Evolutionary conservation across 2,113 vertebrate genomes (phyloP), one percentile per base, ranked within the genome.

Genomic region (Sakesphorus luctuosus): DNA sequence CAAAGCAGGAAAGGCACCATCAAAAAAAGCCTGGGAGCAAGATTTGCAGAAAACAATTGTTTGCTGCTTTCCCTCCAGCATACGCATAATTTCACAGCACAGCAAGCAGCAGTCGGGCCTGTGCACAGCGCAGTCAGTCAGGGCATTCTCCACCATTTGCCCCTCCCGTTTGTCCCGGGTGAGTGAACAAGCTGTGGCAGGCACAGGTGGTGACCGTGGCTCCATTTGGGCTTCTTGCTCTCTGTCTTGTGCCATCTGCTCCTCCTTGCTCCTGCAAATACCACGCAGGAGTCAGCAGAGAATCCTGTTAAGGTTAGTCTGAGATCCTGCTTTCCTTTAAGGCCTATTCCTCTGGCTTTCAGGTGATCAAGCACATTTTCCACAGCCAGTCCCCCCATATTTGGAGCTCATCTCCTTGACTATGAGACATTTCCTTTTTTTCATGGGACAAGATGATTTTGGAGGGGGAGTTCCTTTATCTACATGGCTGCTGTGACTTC

Each of bases 171-270:
- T 84, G 47, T 84, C 67, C 92, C 0, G 23, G 79, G 63, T 86
- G 92, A 95, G 50, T 33, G 94, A 93, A 62, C 85, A 61, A 63
- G 83, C 86, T 80, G 83, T 50, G 83, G 79, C 86, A 80, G 88
- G 90, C 79, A 89, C 94, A 96, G 88, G 83, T 86, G 90, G 89
- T 67, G 83, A 55, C 55, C 2, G 1, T 43, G 83, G 79, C 86
- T 93, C 59, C 14, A 0, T 63, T 92, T 71, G 76, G 47, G 33
- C 29, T 59, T 74, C 76, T 71, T 21, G 1, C n/a, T 89, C n/a
- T 93, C 65, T 86, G 59, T 38, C 33, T 81, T 69, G 38, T 59
- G 86, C 94, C 95, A 92, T 95, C 95, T 97, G 92, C 83, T 95
- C 20, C 59, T 83, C 63, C 58, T 80, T 67, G 75, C 50, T 85